Conservation (phyloP, 2,888 invertebrate genomes). For the Drosophila greeni region DNA sequence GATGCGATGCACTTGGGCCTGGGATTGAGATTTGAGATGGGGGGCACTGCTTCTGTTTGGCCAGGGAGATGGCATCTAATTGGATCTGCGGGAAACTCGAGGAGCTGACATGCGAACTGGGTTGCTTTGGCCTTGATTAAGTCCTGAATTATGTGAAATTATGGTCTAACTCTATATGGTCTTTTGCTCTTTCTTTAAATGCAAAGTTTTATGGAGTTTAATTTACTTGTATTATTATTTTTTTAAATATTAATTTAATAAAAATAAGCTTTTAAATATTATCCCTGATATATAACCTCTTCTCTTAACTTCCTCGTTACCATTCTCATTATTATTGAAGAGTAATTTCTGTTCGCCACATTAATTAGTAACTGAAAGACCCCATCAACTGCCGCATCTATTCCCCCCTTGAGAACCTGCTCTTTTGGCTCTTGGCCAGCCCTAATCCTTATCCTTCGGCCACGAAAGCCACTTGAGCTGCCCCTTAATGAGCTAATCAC, state of each 20-base stretch:
- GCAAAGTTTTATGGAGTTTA: too few species aligned
- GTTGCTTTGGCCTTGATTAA: slow-evolving; percentile 2
- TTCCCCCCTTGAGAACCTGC: slow-evolving; percentile 22
- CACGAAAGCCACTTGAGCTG: slow-evolving; percentile 32
- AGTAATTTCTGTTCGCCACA: background rate
- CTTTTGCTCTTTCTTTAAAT: too few species aligned
- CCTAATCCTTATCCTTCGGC: slow-evolving; percentile 17
- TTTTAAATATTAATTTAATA: background rate
- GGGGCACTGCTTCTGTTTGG: slow-evolving; percentile 35
- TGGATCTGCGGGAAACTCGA: slow-evolving; percentile 27
- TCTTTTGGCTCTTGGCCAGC: slow-evolving; percentile 15
- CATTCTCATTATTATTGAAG: background rate
- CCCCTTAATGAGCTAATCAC: slow-evolving; percentile 71
- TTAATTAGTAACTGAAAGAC: background rate
- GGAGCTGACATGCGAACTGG: slow-evolving; percentile 21
- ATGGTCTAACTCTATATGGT: background rate
- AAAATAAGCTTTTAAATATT: too few species aligned
- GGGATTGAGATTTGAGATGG: slow-evolving; percentile 6
- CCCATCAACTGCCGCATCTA: background rate
- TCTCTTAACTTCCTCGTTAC: background rate
- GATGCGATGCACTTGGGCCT: slow-evolving; percentile 15
- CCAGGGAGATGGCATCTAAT: slow-evolving; percentile 34
- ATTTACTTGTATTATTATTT: fast-evolving
- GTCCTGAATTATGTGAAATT: background rate
- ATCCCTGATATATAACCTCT: too few species aligned